phyloP scores from a whole-genome alignment of 1,140 invertebrate genomes.

The Polypedilum pembai region DNA sequence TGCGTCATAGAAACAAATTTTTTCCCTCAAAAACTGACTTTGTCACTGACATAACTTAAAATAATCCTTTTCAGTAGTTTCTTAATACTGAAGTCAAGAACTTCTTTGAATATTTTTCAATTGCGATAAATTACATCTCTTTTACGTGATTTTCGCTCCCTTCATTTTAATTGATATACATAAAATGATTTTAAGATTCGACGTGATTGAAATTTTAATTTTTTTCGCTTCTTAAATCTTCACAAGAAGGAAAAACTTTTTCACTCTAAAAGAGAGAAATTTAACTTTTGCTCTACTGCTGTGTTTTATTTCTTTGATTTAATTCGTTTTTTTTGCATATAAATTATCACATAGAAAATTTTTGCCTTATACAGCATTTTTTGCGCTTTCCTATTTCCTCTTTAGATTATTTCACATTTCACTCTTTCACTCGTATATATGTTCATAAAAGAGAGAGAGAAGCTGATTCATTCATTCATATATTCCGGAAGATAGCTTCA shows the following conservation, averaged over 20 bases:
- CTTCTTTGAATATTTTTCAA: background rate
- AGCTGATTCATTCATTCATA: background rate
- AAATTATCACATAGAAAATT: slow-evolving; percentile 20
- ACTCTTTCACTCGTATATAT: background rate
- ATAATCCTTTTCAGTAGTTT: too few species aligned
- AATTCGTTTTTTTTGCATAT: slow-evolving; percentile 22
- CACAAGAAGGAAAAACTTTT: background rate
- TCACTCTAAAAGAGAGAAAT: background rate
- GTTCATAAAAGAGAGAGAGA: too few species aligned
- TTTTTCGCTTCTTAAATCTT: background rate
- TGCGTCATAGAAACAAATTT: too few species aligned
- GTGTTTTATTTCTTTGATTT: slow-evolving; percentile 23
- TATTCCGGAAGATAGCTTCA: slow-evolving; percentile 16
- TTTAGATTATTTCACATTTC: too few species aligned
- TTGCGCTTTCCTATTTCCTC: too few species aligned
- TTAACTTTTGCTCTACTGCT: background rate
- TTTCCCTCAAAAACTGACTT: too few species aligned
- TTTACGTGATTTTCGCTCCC: slow-evolving; percentile 9
- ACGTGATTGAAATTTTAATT: slow-evolving; percentile 27
- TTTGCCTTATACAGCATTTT: background rate
- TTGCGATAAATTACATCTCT: slow-evolving; percentile 22
- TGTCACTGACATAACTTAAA: too few species aligned
- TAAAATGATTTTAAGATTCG: slow-evolving; percentile 21
- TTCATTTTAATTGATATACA: slow-evolving; percentile 25
- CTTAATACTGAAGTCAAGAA: too few species aligned